phyloP scores from a whole-genome alignment of 1,140 invertebrate genomes.

The Drosophila kikkawai region DNA sequence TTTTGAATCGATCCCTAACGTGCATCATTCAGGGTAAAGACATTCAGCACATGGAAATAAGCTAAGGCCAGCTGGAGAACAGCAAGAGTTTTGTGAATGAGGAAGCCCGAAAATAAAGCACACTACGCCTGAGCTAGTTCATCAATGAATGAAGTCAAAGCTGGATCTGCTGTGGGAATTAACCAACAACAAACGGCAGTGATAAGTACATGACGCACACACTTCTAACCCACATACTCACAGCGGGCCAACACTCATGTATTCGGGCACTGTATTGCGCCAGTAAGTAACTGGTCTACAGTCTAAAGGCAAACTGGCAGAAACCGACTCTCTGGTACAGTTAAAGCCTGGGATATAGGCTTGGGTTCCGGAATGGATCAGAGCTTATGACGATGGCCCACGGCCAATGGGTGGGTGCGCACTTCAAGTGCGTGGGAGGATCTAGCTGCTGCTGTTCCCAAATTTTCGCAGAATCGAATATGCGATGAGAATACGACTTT shows the following conservation, averaged over 20 bases:
- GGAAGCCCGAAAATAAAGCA: neutral
- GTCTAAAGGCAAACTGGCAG: slow-evolving; percentile 58
- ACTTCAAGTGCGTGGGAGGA: slow-evolving; percentile 50
- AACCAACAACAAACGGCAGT: slow-evolving; percentile 20
- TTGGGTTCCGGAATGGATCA: slow-evolving; percentile 34
- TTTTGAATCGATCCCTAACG: too few species aligned
- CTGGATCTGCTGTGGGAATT: slow-evolving; percentile 35
- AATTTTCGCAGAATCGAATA: slow-evolving; percentile 32
- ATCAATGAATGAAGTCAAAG: slow-evolving; percentile 44
- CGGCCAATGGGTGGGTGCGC: slow-evolving; percentile 75
- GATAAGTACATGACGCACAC: slow-evolving; percentile 59
- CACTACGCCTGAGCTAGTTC: neutral
- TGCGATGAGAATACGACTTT: slow-evolving; percentile 34
- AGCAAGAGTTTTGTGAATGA: slow-evolving; percentile 13
- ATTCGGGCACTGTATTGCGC: slow-evolving; percentile 8
- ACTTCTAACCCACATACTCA: slow-evolving; percentile 65
- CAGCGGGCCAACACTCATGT: slow-evolving; percentile 10
- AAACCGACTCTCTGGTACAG: slow-evolving; percentile 55
- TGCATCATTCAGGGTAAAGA: neutral
- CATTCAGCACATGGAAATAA: neutral
- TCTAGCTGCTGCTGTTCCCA: slow-evolving; percentile 43
- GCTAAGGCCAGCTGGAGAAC: neutral
- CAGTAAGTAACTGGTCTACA: slow-evolving; percentile 52
- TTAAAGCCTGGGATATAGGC: slow-evolving; percentile 48
- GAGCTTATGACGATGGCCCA: slow-evolving; percentile 50